Percentiles rank a stretch among this genome's conserved stretches.
These are phyloP conservation scores for Heterotilapia buettikoferi DNA, from an alignment of 2,113 vertebrate species.

Conservation along the genomic window DNA sequence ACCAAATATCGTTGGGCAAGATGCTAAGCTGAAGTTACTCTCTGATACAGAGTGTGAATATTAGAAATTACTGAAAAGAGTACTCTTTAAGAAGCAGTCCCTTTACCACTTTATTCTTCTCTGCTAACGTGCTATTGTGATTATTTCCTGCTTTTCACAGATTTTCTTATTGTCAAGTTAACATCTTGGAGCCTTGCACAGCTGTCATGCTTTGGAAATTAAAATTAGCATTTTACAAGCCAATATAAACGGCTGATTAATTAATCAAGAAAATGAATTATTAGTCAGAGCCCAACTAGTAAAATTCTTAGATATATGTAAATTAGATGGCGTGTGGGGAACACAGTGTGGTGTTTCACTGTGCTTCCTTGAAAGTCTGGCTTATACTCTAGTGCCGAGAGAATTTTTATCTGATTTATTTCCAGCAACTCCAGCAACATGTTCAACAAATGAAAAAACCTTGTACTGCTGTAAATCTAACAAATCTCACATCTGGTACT, in stretches of 20 bases:
- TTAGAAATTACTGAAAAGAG: neutral
- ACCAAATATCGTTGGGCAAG: fast-evolving
- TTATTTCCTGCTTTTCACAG: neutral
- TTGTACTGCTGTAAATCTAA: neutral
- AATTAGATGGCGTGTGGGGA: neutral
- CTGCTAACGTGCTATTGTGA: fast-evolving
- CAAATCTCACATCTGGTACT: neutral
- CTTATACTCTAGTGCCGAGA: neutral
- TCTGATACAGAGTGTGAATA: neutral
- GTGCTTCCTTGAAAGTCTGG: neutral
- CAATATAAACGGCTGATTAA: neutral
- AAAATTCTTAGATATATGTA: neutral
- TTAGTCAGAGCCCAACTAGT: neutral
- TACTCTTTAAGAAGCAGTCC: neutral
- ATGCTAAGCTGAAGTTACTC: neutral
- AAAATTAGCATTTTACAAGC: neutral
- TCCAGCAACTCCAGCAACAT: neutral
- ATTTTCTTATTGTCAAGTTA: neutral
- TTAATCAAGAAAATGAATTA: neutral
- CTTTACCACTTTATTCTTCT: neutral
- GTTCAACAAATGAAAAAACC: neutral
- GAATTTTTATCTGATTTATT: neutral
- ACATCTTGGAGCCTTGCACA: neutral
- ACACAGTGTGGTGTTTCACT: neutral
- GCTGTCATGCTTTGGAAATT: neutral